Conservation (phyloP, 2,113 vertebrate species). For the Sturnira hondurensis region DNA sequence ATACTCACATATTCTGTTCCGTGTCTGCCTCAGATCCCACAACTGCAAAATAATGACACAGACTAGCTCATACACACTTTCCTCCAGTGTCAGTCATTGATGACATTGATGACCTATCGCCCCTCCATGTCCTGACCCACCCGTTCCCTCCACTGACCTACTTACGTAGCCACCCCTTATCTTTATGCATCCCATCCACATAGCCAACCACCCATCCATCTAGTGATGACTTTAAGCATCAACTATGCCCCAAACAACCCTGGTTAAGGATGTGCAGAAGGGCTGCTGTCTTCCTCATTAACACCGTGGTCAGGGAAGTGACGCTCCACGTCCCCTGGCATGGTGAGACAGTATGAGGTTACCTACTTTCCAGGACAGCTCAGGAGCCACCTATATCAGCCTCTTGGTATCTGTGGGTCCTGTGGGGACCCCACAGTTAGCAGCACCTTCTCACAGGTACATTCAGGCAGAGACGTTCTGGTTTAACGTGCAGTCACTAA, state of each 20-base stretch:
- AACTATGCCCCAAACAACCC: background rate
- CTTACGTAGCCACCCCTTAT: background rate
- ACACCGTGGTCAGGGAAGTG: background rate
- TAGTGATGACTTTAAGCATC: background rate
- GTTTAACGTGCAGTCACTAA: background rate
- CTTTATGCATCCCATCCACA: background rate
- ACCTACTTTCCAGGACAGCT: background rate
- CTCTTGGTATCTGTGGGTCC: background rate
- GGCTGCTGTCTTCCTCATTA: background rate
- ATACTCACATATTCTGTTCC: constrained; percentile 88
- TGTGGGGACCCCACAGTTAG: background rate
- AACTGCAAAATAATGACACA: constrained; percentile 81
- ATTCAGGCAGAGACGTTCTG: background rate
- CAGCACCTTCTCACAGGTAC: background rate
- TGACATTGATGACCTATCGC: background rate
- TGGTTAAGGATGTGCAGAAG: background rate
- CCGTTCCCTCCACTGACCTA: background rate
- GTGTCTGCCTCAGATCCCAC: constrained; percentile 95
- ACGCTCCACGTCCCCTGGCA: background rate
- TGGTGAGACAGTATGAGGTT: background rate
- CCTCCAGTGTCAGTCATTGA: background rate
- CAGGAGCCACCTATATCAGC: background rate
- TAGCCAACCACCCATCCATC: background rate
- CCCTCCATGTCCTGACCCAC: background rate
- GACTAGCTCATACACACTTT: background rate